These are phyloP conservation scores for human (Homo sapiens) DNA, from an alignment of 2,113 vertebrate genomes.

Conservation along the genomic window DNA sequence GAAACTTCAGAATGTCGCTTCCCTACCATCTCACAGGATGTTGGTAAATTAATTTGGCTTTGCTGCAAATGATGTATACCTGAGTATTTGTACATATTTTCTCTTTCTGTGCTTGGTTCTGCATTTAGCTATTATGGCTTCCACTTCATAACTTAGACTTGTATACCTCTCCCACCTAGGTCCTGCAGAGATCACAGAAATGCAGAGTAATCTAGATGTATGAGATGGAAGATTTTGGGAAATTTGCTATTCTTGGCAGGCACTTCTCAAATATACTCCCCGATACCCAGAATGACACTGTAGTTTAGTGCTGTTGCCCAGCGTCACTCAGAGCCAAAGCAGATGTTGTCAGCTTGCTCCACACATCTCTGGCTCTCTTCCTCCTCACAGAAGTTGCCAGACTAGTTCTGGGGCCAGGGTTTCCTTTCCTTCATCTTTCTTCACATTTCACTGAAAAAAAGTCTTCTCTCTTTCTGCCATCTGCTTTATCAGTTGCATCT, in stretches of 20 bases:
- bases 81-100: neutral
- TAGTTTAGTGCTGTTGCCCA: neutral
- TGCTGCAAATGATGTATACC: neutral
- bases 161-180: neutral
- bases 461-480: neutral
- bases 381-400: neutral
- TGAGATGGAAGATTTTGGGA: neutral
- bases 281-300: neutral
- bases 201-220: neutral
- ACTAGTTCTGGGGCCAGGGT: neutral
- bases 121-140: neutral
- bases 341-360: neutral
- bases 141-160: neutral
- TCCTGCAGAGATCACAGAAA: slow-evolving; percentile 10
- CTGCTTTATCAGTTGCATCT: slow-evolving; percentile 27
- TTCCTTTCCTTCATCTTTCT: slow-evolving; percentile 18
- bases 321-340: neutral
- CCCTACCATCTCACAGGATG: neutral
- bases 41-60: neutral
- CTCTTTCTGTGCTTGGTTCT: neutral
- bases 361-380: neutral
- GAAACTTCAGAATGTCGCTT: slow-evolving; percentile 7
- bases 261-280: neutral
- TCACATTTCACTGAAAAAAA: slow-evolving; percentile 12
- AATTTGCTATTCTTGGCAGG: neutral